Evolutionary conservation across 2,888 invertebrate genomes (phyloP).

Genomic region (Sycophila texana): DNA sequence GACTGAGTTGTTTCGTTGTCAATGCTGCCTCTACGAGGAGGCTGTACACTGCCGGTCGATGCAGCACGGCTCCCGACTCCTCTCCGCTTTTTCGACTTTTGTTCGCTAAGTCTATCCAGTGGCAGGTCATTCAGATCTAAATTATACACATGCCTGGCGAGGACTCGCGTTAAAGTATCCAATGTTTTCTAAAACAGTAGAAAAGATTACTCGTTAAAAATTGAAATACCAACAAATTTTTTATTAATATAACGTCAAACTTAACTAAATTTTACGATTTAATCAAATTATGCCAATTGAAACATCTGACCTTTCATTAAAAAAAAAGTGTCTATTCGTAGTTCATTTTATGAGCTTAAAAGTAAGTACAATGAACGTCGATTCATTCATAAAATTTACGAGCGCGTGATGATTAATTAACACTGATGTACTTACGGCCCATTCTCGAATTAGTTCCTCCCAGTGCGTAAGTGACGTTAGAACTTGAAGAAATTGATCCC

Average conservation of each 20-base stretch:
- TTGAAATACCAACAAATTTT: no score
- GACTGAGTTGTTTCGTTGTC: constrained; percentile 69
- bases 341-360: constrained; percentile 6
- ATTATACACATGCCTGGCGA: constrained; percentile 96
- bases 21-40: constrained; percentile 70
- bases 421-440: constrained; percentile 85
- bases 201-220: constrained; percentile 16
- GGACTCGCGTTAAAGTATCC: constrained; percentile 95
- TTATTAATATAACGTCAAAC: background rate
- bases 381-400: constrained; percentile 42
- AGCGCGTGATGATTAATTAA: constrained; percentile 31
- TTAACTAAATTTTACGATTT: background rate
- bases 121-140: constrained; percentile 93
- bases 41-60: constrained; percentile 73
- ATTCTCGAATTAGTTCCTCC: constrained; percentile 96
- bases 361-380: constrained; percentile 31
- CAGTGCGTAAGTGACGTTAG: constrained; percentile 92
- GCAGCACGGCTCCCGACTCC: constrained; percentile 74
- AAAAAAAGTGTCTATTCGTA: background rate
- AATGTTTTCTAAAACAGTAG: constrained; percentile 86
- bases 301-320: no score
- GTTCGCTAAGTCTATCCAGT: constrained; percentile 86
- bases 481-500: constrained; percentile 94
- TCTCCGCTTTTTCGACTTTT: constrained; percentile 84
- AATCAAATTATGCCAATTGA: constrained; percentile 6